Base-by-base conservation (phyloP, 2,113 vertebrate species). In the Eurystomus gularis region DNA sequence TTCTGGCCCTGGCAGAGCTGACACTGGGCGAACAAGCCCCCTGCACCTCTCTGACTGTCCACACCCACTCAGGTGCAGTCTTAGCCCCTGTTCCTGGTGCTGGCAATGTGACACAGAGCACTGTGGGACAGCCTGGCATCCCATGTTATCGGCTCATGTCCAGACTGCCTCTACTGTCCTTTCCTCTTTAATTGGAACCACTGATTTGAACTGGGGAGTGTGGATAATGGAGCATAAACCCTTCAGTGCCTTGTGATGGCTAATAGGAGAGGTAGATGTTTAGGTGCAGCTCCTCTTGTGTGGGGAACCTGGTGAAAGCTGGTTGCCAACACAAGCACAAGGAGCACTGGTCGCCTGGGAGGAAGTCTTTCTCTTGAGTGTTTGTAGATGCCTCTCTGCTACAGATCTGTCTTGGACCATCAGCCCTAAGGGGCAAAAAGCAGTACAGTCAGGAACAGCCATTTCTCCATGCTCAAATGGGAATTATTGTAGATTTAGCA, bases 301-400 rank as follows among this genome's bases (percentile, higher is more conserved):
- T 52, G 52, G 31, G 6, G 11, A 51, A 19, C 17, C 48, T 71
- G 31, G 9, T 61, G 70, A 44, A 62, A 79, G 21, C n/a, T 71
- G 65, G 4, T 28, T 65, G 51, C 35, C 1, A 0, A 13, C 35
- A 17, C 0, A 0, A 51, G 39, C 33, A 2, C 0, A 1, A 79
- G 46, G 29, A 61, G 17, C 57, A 10, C n/a, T 35, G 31, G 18
- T 42, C 82, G 8, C 17, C 42, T 37, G 17, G 28, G 19, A 73
- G 11, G 42, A 42, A 70, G 4, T 40, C 21, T 20, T 44, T 85
- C 21, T 79, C 35, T 46, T 55, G 55, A 35, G 26, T 44, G 51
- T 37, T 51, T 71, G 23, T 40, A 31, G 35, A 9, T 42, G 20
- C 17, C 18, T 69, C 23, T 88, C 26, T 86, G 35, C 72, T 69